phyloP scores from a whole-genome alignment of 1,140 invertebrate species.

The Caenorhabditis brenneri region DNA sequence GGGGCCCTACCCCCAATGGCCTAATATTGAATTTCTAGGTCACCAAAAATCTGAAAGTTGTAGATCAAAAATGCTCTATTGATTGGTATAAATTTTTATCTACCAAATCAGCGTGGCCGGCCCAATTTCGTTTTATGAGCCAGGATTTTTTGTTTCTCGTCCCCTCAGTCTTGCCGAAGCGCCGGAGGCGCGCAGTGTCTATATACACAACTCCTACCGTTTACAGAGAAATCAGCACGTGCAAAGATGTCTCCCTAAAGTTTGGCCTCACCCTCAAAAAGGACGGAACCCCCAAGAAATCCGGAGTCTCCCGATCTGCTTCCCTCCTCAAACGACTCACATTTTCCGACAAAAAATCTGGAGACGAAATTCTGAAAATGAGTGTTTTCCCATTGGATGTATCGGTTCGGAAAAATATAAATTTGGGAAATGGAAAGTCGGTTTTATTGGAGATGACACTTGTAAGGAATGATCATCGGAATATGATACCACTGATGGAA shows the following conservation, averaged over 20 bases:
- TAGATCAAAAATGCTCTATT: no score
- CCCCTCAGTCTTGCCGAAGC: no score
- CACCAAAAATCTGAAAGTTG: no score
- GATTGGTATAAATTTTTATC: no score
- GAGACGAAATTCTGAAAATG: not conserved
- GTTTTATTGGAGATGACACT: conserved; percentile 1
- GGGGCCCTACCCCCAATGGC: no score
- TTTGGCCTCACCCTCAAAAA: not conserved
- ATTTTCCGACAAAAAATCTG: not conserved
- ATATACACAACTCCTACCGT: no score
- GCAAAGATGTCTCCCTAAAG: not conserved
- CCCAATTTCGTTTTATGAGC: no score
- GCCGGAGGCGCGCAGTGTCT: no score
- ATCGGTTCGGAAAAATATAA: not conserved
- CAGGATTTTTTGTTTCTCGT: no score
- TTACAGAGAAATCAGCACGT: not conserved
- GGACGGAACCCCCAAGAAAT: not conserved
- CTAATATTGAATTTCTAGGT: no score
- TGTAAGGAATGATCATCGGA: not conserved
- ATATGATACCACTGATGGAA: not conserved
- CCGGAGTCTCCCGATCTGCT: not conserved
- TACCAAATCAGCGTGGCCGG: no score
- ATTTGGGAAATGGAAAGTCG: not conserved
- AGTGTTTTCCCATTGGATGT: not conserved
- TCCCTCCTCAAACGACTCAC: not conserved